A percentile compares a stretch with the other conserved stretches of the same genome.
These are phyloP conservation scores for Diplogasteroides magnus DNA, from an alignment of 1,140 invertebrate species.

Conservation along the genomic window DNA sequence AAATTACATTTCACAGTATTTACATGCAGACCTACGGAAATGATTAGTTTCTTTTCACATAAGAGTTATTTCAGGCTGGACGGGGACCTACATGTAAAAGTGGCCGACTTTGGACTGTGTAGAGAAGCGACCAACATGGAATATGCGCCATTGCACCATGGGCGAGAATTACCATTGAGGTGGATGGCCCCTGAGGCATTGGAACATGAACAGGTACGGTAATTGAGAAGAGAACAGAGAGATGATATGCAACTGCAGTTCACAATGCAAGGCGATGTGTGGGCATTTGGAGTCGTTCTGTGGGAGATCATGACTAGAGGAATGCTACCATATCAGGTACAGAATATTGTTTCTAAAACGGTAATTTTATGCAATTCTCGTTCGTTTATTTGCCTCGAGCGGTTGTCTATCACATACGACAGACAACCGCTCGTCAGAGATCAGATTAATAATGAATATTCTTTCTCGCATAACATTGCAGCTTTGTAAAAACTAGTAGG, in stretches of 20 bases:
- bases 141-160: not conserved
- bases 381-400: too few species aligned
- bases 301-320: not conserved
- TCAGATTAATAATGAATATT: too few species aligned
- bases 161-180: conserved; percentile 6
- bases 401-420: too few species aligned
- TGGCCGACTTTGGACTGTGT: not conserved
- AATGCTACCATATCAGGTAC: not conserved
- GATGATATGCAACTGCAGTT: not conserved
- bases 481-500: too few species aligned
- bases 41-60: too few species aligned
- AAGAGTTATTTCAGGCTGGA: not conserved
- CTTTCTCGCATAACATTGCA: too few species aligned
- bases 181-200: conserved; percentile 20
- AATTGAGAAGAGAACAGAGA: not conserved
- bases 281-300: not conserved
- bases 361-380: too few species aligned
- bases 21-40: too few species aligned
- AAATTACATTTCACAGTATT: too few species aligned
- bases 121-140: not conserved
- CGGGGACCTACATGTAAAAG: not conserved
- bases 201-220: not conserved
- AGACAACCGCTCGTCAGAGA: too few species aligned
- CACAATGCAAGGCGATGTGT: not conserved
- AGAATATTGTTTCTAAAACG: too few species aligned